Base-by-base conservation (phyloP, 1,140 invertebrate species). In the Neodiprion fabricii region DNA sequence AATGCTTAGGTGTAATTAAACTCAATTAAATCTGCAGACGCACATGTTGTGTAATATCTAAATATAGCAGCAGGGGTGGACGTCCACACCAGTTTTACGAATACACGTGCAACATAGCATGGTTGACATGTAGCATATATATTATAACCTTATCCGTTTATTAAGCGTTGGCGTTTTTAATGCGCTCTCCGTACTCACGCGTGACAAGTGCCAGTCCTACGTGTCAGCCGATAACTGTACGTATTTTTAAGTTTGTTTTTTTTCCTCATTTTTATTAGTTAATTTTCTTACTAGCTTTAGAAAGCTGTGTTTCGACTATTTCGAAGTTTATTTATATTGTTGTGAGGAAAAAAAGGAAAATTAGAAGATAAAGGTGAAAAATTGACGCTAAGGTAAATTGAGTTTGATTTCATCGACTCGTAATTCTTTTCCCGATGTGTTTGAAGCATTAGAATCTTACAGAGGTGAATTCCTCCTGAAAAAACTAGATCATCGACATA, bases 41-140 rank as follows among this genome's bases (percentile, higher is more conserved):
- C 49, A 50, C 12, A 69, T 72, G 70, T 83, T 83, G 79, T 75
- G 77, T 81, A 83, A 82, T 74, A 77, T 66, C 48, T 76, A 76
- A 79, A 81, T 49, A 79, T 75, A 78, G 67, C 11, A 40, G 28
- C 49, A 23, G 72, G 78, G 78, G 77, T 79, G 71, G 70, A 76
- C 67, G 73, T 53, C 71, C 75, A 73, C 76, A 70, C 70, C 77
- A 71, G 74, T 61, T 80, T 81, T n/a, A 72, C 71, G 76, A 82
- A 79, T 78, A 40, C 14, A 61, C 8, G 9, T 9, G 53, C 8
- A 61, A 61, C n/a, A 9, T 12, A 17, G 11, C n/a, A 12, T 17
- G n/a, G 53, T 17, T 61, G n/a, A 17, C 53, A 14, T 7, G 4
- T 4, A 61, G n/a, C 11, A 61, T 61, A 17, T 61, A 61, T 75